These are phyloP conservation scores for Meteorus sp. DNA, from an alignment of 1,140 invertebrate species.

Conservation along the genomic window DNA sequence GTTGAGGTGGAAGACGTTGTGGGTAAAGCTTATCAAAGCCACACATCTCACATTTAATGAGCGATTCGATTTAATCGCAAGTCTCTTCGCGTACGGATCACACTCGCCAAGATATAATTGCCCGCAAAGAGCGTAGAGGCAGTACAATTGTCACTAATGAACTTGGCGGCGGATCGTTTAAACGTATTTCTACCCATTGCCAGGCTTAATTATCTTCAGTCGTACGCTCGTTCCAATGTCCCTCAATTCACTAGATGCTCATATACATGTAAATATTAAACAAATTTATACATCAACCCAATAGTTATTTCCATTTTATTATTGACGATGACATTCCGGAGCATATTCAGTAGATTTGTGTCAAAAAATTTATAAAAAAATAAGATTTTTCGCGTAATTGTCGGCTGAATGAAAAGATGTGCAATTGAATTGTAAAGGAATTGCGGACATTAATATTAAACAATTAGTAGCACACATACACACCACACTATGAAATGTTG, in stretches of 20 bases:
- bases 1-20: background rate
- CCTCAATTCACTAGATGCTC: slow-evolving; percentile 11
- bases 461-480: slow-evolving; percentile 3
- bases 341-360: no score
- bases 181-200: slow-evolving; percentile 16
- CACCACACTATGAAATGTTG: no score
- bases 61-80: slow-evolving; percentile 31
- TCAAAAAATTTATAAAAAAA: no score
- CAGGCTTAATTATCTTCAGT: slow-evolving; percentile 17
- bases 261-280: no score
- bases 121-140: slow-evolving; percentile 30
- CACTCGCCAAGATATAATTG: slow-evolving; percentile 34
- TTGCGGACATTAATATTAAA: slow-evolving; percentile 7
- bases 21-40: slow-evolving; percentile 15
- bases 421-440: background rate
- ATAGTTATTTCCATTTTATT: background rate
- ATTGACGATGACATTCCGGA: no score
- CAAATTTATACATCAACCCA: background rate
- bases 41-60: slow-evolving; percentile 27
- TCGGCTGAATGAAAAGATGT: no score
- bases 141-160: slow-evolving; percentile 42
- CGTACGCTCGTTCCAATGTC: slow-evolving; percentile 13
- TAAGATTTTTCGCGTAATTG: no score
- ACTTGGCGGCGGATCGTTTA: slow-evolving; percentile 27
- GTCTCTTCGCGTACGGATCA: slow-evolving; percentile 22